Evolutionary conservation across 2,888 invertebrate genomes (phyloP).

Genomic region (Frankliniella intonsa): DNA sequence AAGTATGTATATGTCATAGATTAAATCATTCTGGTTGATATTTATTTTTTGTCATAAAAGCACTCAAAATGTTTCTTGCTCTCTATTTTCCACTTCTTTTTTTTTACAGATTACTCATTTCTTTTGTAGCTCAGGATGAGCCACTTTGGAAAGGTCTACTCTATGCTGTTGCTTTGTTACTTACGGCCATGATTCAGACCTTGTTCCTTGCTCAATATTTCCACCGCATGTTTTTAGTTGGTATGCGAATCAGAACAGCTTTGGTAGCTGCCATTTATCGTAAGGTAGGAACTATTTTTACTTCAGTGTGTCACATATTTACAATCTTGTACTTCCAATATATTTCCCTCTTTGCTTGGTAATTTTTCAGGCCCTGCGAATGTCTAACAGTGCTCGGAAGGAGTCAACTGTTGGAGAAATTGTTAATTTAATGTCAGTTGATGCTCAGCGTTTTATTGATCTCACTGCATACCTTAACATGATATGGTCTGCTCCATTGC

Average conservation of each 20-base stretch:
- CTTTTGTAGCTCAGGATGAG: slow-evolving; percentile 44
- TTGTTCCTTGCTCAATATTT: slow-evolving; percentile 54
- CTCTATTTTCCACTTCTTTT: slow-evolving; percentile 31
- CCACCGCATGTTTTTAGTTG: slow-evolving; percentile 51
- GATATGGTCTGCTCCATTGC: slow-evolving; percentile 52
- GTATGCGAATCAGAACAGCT: slow-evolving; percentile 54
- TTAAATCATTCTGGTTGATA: slow-evolving; percentile 17
- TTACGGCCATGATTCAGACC: slow-evolving; percentile 51
- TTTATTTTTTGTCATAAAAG: neutral
- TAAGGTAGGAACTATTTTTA: slow-evolving; percentile 43
- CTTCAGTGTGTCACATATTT: neutral
- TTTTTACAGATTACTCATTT: slow-evolving; percentile 54
- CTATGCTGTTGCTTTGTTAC: slow-evolving; percentile 52
- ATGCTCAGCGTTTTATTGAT: slow-evolving; percentile 50
- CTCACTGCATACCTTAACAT: slow-evolving; percentile 48
- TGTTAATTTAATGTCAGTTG: slow-evolving; percentile 52
- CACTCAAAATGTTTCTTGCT: slow-evolving; percentile 5
- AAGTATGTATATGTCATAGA: slow-evolving; percentile 56
- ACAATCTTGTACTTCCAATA: neutral
- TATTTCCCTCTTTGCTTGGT: neutral
- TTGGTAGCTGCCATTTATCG: slow-evolving; percentile 54
- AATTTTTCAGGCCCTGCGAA: slow-evolving; percentile 42
- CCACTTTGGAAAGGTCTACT: slow-evolving; percentile 55
- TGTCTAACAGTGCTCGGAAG: slow-evolving; percentile 46
- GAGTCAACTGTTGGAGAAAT: slow-evolving; percentile 51